Evolutionary conservation across 1,140 invertebrate species (phyloP).

Genomic region (Archivesica marissinica): DNA sequence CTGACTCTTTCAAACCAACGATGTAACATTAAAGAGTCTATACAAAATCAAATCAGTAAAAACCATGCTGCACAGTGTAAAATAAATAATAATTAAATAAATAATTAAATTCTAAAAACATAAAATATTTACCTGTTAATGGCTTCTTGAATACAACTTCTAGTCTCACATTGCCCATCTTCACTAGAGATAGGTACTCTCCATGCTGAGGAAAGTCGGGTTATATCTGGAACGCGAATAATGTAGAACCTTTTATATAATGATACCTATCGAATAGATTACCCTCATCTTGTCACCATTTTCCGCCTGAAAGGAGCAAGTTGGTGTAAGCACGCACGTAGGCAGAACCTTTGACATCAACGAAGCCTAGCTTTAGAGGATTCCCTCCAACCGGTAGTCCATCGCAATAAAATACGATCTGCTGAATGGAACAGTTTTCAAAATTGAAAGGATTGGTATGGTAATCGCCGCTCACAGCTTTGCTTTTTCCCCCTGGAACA

Average conservation of each 20-base stretch:
- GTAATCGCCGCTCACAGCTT: conserved; percentile 21
- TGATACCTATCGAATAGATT: conserved; percentile 32
- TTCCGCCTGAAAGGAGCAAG: conserved; percentile 24
- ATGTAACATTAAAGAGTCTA: no score
- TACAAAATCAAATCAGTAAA: background rate
- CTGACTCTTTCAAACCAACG: no score
- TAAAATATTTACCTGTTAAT: background rate
- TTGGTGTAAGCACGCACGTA: conserved; percentile 28
- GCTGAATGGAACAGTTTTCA: conserved; percentile 41
- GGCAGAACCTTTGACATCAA: conserved; percentile 1
- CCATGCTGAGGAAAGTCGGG: conserved; percentile 44
- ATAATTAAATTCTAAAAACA: conserved; percentile 14
- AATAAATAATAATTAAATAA: background rate
- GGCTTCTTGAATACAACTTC: conserved; percentile 32
- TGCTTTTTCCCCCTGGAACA: conserved; percentile 35
- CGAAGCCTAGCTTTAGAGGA: conserved; percentile 55
- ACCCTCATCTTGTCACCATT: conserved; percentile 45
- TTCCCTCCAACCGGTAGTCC: conserved; percentile 42
- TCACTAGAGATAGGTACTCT: conserved; percentile 25
- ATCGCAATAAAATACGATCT: conserved; percentile 49
- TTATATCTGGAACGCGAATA: conserved; percentile 57
- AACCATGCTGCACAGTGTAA: background rate
- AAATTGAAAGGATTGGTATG: conserved; percentile 55
- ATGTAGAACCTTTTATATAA: conserved; percentile 26
- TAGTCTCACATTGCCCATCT: conserved; percentile 35